A percentile compares a stretch with the other conserved stretches of the same genome.
These are phyloP conservation scores for Vanessa atalanta DNA, from an alignment of 1,140 invertebrate genomes.

Conservation along the genomic window DNA sequence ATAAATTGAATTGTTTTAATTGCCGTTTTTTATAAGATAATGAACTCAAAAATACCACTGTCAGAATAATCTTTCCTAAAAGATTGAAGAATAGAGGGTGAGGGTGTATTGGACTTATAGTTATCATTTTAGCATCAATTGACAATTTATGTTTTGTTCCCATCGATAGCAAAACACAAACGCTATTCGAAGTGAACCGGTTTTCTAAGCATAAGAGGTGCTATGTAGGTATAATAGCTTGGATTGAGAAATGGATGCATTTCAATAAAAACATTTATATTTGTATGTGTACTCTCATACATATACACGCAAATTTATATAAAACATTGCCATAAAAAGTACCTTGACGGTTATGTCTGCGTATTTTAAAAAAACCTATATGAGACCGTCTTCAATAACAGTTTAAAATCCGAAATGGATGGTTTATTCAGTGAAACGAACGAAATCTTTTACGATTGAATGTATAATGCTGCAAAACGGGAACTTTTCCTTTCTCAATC, in stretches of 20 bases:
- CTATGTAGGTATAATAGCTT: neutral
- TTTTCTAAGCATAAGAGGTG: neutral
- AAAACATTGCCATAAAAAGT: neutral
- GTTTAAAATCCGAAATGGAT: conserved; percentile 2
- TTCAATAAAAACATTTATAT: neutral
- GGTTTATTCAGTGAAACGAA: conserved; percentile 8
- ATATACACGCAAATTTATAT: neutral
- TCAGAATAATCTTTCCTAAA: too few species aligned
- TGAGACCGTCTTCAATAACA: conserved; percentile 3
- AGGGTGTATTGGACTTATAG: neutral
- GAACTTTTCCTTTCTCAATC: conserved; percentile 5
- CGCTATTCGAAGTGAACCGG: neutral
- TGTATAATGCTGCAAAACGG: neutral
- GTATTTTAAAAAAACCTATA: neutral
- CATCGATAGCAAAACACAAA: neutral
- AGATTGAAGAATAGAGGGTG: too few species aligned
- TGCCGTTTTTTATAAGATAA: too few species aligned
- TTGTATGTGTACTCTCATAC: neutral
- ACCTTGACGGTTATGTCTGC: neutral
- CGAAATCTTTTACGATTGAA: conserved; percentile 1
- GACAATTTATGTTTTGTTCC: conserved; percentile 5
- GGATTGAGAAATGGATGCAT: neutral
- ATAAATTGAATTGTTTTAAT: too few species aligned
- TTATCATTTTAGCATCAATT: conserved; percentile 2
- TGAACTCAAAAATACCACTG: too few species aligned